Base-by-base conservation (phyloP, 2,113 vertebrate species). In the Leucoraja erinaceus region DNA sequence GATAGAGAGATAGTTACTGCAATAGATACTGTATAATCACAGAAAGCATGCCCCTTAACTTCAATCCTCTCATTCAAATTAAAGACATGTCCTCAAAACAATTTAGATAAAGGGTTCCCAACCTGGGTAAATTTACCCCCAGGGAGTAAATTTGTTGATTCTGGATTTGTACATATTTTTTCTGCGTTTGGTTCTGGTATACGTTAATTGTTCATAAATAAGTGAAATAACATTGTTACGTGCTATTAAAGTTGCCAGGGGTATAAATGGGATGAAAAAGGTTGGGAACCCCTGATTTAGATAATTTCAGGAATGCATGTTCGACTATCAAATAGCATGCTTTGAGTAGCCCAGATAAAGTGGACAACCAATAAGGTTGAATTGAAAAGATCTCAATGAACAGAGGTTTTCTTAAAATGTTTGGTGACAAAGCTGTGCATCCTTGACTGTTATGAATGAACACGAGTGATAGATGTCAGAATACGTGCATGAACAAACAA, bases 41-140 rank as follows among this genome's bases (percentile, higher is more conserved):
- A 91, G 12, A 47, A 91, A 91, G 33, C 38, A 70, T 91, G 70
- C 66, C 38, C 86, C 83, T 86, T n/a, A 86, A 31, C 61, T 86
- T 86, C 56, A 86, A 86, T n/a, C 28, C 83, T 28, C 83, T 86
- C 83, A 25, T 86, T 86, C 83, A 63, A 91, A 91, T 91, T 91
- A 91, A 91, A 91, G 31, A 47, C 68, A 90, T 22, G n/a, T 70
- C 59, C 88, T 90, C n/a, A 91, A 91, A 70, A 72, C 66, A 91
- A 91, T 91, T 91, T 10, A 72, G 66, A 91, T 91, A n/a, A n/a
- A n/a, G n/a, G n/a, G n/a, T n/a, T n/a, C n/a, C n/a, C n/a, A n/a
- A n/a, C n/a, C n/a, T n/a, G n/a, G n/a, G n/a, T n/a, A n/a, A n/a
- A n/a, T n/a, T n/a, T n/a, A n/a, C n/a, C n/a, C n/a, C n/a, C n/a